Conservation (phyloP, 2,113 vertebrate genomes). For the Prunella fulvescens region DNA sequence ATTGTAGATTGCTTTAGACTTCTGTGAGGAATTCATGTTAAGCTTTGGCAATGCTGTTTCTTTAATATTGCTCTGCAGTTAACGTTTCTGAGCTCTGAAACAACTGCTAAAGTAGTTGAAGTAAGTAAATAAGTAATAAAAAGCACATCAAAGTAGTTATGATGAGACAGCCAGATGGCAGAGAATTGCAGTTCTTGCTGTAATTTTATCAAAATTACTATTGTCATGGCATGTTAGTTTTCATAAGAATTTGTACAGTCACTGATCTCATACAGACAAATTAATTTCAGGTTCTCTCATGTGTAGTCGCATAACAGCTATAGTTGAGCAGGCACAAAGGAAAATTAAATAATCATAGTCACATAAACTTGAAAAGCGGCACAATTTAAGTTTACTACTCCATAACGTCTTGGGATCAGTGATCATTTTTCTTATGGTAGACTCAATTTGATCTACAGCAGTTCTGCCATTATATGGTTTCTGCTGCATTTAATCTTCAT, state of each 20-base stretch:
- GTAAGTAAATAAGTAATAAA: slow-evolving; percentile 80
- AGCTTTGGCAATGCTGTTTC: slow-evolving; percentile 10
- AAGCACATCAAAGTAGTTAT: slow-evolving; percentile 77
- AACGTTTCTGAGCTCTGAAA: slow-evolving; percentile 53
- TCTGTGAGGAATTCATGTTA: neutral
- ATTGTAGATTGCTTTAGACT: neutral
- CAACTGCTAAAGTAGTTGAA: slow-evolving; percentile 68
- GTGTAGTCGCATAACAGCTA: slow-evolving; percentile 81
- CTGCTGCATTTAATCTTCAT: slow-evolving; percentile 72
- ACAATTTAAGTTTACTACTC: slow-evolving; percentile 79
- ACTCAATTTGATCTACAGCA: slow-evolving; percentile 70
- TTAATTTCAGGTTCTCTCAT: slow-evolving; percentile 86
- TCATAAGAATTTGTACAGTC: slow-evolving; percentile 83
- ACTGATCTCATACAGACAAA: slow-evolving; percentile 83
- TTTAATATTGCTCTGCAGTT: slow-evolving; percentile 39
- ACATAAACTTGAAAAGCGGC: slow-evolving; percentile 77
- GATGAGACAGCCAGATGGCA: slow-evolving; percentile 81
- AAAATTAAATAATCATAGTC: slow-evolving; percentile 86
- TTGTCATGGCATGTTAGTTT: slow-evolving; percentile 85
- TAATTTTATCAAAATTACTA: slow-evolving; percentile 86
- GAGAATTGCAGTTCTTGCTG: slow-evolving; percentile 77
- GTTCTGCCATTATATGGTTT: slow-evolving; percentile 68
- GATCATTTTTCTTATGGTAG: slow-evolving; percentile 73
- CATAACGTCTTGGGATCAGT: slow-evolving; percentile 72
- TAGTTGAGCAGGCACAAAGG: slow-evolving; percentile 81